Evolutionary conservation across 2,888 invertebrate genomes (phyloP).

Genomic region (Amiota minor): DNA sequence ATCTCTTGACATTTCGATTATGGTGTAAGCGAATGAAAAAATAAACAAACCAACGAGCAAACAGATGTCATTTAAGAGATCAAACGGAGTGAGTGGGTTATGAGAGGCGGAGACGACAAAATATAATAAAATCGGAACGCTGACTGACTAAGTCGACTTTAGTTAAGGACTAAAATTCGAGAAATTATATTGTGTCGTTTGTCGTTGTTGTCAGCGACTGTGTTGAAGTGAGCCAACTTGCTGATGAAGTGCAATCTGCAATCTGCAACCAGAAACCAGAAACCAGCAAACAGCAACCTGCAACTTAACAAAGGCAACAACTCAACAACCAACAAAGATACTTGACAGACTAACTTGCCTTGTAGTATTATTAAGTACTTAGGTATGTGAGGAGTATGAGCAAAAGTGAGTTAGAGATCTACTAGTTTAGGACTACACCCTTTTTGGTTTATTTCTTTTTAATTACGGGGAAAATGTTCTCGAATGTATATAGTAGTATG

Average conservation of each 20-base stretch:
- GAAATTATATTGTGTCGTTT: too few species aligned
- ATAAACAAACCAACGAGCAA: not conserved
- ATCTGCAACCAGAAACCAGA: too few species aligned
- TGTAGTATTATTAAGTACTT: too few species aligned
- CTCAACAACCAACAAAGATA: not conserved
- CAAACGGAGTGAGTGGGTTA: too few species aligned
- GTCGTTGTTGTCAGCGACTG: not conserved
- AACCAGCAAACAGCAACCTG: not conserved
- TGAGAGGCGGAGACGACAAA: not conserved
- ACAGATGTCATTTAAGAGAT: not conserved
- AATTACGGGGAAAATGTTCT: not conserved
- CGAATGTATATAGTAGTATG: not conserved
- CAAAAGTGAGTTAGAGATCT: not conserved
- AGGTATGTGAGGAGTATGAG: not conserved
- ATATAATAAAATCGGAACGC: not conserved
- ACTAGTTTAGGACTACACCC: too few species aligned
- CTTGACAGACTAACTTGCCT: too few species aligned
- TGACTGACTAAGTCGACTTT: not conserved
- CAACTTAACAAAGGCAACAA: constrained; percentile 1
- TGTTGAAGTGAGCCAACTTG: not conserved
- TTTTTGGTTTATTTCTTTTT: too few species aligned
- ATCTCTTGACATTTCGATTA: constrained; percentile 5
- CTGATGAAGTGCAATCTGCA: constrained; percentile 4
- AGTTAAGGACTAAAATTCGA: too few species aligned
- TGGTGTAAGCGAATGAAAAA: not conserved